Conservation (phyloP, 1,140 invertebrate genomes). For the Tetraneura akinire region DNA sequence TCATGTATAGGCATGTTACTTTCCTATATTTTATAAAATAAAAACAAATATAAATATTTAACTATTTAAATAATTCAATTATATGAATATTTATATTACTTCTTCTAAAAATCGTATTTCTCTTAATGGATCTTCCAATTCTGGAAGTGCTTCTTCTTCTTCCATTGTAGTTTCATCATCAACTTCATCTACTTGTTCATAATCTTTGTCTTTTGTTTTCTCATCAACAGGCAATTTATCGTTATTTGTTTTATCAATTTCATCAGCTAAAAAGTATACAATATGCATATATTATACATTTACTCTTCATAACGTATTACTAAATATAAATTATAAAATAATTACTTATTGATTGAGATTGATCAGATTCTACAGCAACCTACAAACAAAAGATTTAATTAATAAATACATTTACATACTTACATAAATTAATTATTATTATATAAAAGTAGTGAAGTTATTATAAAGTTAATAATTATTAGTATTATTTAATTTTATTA, state of each 20-base stretch:
- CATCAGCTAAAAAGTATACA: not conserved
- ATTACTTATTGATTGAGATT: constrained; percentile 26
- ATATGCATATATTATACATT: no score
- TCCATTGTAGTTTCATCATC: constrained; percentile 49
- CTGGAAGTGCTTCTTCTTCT: constrained; percentile 48
- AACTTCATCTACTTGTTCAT: constrained; percentile 32
- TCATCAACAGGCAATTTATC: not conserved
- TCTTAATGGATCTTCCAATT: constrained; percentile 41
- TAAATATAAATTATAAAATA: not conserved
- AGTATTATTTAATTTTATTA: no score
- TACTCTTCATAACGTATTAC: not conserved
- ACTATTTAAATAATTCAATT: not conserved
- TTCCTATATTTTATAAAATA: constrained; percentile 14
- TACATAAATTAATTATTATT: no score
- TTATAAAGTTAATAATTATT: no score
- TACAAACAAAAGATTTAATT: constrained; percentile 25
- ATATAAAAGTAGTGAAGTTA: no score
- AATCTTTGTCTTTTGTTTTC: constrained; percentile 27
- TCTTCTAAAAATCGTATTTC: constrained; percentile 40
- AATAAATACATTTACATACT: no score
- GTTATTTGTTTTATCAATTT: not conserved
- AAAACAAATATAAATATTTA: not conserved
- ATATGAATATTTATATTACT: not conserved
- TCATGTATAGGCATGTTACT: constrained; percentile 40
- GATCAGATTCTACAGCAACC: not conserved